These are phyloP conservation scores for Heliconius aoede DNA, from an alignment of 2,888 invertebrate species.

Conservation along the genomic window DNA sequence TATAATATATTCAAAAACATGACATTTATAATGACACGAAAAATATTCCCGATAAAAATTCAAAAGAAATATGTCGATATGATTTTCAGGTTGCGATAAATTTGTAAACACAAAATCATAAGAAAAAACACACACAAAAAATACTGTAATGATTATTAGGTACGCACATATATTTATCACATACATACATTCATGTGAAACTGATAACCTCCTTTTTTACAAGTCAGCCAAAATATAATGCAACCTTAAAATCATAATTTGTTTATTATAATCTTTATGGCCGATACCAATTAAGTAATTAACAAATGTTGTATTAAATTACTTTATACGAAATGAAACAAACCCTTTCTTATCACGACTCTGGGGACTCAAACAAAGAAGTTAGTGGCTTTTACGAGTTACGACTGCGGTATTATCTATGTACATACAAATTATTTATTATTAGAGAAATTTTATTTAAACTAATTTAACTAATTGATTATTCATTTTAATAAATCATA, in stretches of 20 bases:
- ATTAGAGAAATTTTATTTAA: background rate
- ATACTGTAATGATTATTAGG: no score
- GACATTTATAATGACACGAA: no score
- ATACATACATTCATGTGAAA: no score
- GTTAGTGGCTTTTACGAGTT: constrained; percentile 58
- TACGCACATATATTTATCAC: no score
- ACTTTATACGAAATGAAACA: constrained; percentile 43
- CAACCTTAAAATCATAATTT: background rate
- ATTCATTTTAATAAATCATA: no score
- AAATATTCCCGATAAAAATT: no score
- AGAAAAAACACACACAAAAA: no score
- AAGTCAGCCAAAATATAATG: background rate
- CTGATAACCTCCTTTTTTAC: no score
- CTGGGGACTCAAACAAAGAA: constrained; percentile 58
- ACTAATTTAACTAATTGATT: background rate
- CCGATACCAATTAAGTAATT: constrained; percentile 25
- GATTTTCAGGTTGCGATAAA: no score
- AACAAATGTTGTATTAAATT: constrained; percentile 30
- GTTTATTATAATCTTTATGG: background rate
- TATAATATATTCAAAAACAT: no score
- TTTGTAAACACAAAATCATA: no score
- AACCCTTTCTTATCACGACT: constrained; percentile 59
- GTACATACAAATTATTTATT: background rate
- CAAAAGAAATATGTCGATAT: no score
- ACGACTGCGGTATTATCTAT: constrained; percentile 51